Percentiles rank a stretch among this genome's conserved stretches.
Conservation (phyloP, 53 echinoderm and acorn worm genomes). For the Paelopatides confundens region DNA sequence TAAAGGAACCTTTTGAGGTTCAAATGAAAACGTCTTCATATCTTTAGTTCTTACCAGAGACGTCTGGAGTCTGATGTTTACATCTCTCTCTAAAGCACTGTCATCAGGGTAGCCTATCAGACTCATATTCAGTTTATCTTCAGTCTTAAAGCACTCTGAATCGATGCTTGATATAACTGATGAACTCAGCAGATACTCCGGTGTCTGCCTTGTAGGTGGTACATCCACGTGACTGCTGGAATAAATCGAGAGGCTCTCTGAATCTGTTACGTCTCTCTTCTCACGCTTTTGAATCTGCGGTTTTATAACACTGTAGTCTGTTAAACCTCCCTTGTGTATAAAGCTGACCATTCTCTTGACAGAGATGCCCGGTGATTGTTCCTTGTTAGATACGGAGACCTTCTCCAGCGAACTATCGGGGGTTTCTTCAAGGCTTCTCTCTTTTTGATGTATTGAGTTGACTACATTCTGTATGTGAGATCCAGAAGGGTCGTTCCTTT, state of each 20-base stretch:
- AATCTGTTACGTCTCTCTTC: not conserved
- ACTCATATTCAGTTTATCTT: not conserved
- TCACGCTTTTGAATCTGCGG: not conserved
- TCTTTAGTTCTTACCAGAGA: not conserved
- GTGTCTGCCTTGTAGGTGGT: not conserved
- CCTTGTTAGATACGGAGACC: not conserved
- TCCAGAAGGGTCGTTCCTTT: conserved; percentile 30
- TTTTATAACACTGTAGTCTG: not conserved
- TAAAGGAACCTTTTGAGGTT: not conserved
- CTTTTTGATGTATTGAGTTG: conserved; percentile 35
- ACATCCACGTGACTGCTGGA: conserved; percentile 3
- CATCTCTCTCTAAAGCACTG: not conserved
- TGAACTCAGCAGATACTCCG: not conserved
- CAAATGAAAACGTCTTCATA: not conserved
- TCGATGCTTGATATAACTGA: not conserved
- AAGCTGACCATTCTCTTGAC: conserved; percentile 45
- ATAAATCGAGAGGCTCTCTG: not conserved
- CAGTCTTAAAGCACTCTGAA: not conserved
- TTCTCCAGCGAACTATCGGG: conserved; percentile 3
- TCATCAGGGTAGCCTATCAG: not conserved
- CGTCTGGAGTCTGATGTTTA: no score
- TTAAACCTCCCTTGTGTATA: conserved; percentile 40
- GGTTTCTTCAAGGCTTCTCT: not conserved
- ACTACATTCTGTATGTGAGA: conserved; percentile 64
- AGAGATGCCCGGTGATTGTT: not conserved